Percentiles rank a stretch among this genome's conserved stretches.
Conservation (phyloP, 1,140 invertebrate genomes). For the Whitmania pigra region DNA sequence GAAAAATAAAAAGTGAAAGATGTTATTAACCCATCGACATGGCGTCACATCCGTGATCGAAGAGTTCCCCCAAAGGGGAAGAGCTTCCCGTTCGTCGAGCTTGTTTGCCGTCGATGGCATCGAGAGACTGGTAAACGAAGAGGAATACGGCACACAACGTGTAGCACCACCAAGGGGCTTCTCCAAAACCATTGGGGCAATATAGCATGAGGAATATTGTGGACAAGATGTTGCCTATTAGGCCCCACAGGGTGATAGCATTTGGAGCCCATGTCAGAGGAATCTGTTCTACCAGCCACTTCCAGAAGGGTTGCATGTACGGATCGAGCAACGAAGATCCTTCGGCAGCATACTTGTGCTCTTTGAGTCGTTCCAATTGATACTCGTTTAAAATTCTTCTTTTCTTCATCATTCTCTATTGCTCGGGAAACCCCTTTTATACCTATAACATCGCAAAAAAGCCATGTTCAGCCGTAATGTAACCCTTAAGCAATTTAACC, state of each 20-base stretch:
- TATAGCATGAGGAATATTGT: constrained; percentile 79
- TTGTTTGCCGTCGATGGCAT: constrained; percentile 98
- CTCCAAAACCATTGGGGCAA: constrained; percentile 55
- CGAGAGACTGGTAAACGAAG: constrained; percentile 94
- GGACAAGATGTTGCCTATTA: constrained; percentile 82
- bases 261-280: constrained; percentile 94
- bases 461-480: too few relatives aligned
- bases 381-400: too few relatives aligned
- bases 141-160: constrained; percentile 79
- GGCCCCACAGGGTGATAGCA: constrained; percentile 83
- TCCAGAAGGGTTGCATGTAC: constrained; percentile 86
- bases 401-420: too few relatives aligned
- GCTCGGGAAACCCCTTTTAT: too few relatives aligned
- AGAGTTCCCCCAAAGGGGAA: constrained; percentile 86
- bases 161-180: constrained; percentile 82
- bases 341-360: constrained; percentile 86
- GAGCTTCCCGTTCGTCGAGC: constrained; percentile 80
- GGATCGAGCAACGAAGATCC: constrained; percentile 74
- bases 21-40: constrained; percentile 42
- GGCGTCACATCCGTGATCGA: constrained; percentile 96
- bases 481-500: too few relatives aligned
- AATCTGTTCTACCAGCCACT: constrained; percentile 77
- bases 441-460: too few relatives aligned
- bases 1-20: too few relatives aligned
- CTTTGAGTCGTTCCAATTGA: constrained; percentile 66